phyloP scores from a whole-genome alignment of 2,113 vertebrate species.

The Alligator sinensis region DNA sequence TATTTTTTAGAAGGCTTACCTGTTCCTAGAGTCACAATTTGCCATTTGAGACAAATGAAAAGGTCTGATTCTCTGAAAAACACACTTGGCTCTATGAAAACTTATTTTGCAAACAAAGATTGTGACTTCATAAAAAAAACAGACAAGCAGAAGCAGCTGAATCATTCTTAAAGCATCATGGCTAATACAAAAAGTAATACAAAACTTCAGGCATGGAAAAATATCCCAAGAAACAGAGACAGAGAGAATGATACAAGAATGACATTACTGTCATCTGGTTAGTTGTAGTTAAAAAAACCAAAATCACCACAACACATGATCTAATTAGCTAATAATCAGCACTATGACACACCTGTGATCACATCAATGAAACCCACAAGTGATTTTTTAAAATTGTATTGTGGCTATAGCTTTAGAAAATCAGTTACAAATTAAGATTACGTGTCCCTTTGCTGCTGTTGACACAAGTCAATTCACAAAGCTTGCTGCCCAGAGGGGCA shows the following conservation, averaged over 20 bases:
- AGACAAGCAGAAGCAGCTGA: background rate
- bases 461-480: background rate
- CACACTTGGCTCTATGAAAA: slow-evolving; percentile 46
- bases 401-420: background rate
- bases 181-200: background rate
- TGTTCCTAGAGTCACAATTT: slow-evolving; percentile 59
- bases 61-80: slow-evolving; percentile 42
- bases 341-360: background rate
- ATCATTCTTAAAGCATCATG: background rate
- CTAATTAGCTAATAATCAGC: background rate
- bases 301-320: rapidly evolving
- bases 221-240: too few species aligned
- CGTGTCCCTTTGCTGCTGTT: background rate
- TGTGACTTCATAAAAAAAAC: slow-evolving; percentile 41
- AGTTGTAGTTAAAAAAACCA: background rate
- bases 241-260: background rate
- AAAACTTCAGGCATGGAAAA: background rate
- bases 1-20: slow-evolving; percentile 29
- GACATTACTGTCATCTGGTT: background rate
- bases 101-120: slow-evolving; percentile 36
- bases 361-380: rapidly evolving
- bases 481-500: background rate
- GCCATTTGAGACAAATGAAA: slow-evolving; percentile 61
- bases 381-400: background rate
- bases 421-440: background rate